phyloP scores from a whole-genome alignment of 2,113 vertebrate species.

The Dolichotis patagonum region DNA sequence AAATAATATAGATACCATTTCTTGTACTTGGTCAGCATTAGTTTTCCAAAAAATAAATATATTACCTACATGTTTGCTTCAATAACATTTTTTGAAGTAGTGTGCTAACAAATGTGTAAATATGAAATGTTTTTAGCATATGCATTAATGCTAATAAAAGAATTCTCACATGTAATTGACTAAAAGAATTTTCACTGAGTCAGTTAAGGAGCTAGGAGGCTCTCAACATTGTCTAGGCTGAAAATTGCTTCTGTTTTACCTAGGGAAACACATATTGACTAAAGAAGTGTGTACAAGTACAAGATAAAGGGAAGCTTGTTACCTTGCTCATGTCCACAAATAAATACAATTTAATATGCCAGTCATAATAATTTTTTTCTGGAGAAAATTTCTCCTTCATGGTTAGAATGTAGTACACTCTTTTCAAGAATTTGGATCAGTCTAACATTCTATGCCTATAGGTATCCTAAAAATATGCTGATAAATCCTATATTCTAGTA shows the following conservation, averaged over 20 bases:
- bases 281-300: conserved; percentile 26
- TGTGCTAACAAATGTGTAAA: background rate
- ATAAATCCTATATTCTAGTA: conserved; percentile 15
- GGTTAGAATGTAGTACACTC: background rate
- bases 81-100: background rate
- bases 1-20: background rate
- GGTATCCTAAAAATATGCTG: background rate
- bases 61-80: background rate
- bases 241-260: conserved; percentile 11
- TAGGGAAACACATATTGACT: conserved; percentile 8
- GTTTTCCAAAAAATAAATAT: conserved; percentile 32
- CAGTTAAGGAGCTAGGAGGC: background rate
- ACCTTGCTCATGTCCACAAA: background rate
- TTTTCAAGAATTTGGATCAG: conserved; percentile 18
- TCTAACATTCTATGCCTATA: background rate
- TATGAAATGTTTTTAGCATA: background rate
- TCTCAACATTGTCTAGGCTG: background rate
- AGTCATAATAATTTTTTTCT: background rate
- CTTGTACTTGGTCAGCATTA: background rate
- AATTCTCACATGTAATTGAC: background rate
- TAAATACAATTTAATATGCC: background rate
- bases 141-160: background rate
- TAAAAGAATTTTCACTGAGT: background rate
- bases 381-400: background rate
- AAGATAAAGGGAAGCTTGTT: background rate